A percentile compares a stretch with the other conserved stretches of the same genome.
phyloP scores from a whole-genome alignment of 2,888 invertebrate species.

The Ophioninae sp. region DNA sequence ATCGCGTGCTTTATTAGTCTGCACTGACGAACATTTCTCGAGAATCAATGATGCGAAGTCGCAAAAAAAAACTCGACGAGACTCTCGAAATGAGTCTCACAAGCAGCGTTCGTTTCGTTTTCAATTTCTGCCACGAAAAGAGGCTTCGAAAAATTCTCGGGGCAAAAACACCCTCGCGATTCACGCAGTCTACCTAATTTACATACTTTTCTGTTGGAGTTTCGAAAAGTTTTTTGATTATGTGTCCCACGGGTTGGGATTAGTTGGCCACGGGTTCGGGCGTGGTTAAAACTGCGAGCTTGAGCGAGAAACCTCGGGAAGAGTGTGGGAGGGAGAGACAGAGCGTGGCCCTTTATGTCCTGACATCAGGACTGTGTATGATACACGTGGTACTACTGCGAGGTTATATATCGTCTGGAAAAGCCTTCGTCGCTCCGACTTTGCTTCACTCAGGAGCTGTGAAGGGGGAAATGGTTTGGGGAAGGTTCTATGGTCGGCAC shows the following conservation, averaged over 20 bases:
- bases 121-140: background rate
- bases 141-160: background rate
- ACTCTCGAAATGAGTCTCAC: background rate
- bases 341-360: constrained; percentile 1
- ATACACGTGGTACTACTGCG: constrained; percentile 1
- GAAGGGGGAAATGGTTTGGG: constrained; percentile 1
- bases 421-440: constrained; percentile 58
- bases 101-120: background rate
- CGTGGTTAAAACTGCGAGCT: background rate
- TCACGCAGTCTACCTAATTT: background rate
- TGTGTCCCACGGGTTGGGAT: constrained; percentile 10
- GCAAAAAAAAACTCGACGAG: background rate
- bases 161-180: background rate
- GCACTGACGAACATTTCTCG: background rate
- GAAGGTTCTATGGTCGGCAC: constrained; percentile 57
- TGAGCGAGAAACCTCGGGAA: background rate
- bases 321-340: background rate
- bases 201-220: constrained; percentile 1
- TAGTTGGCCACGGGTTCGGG: background rate
- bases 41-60: background rate
- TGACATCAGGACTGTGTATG: constrained; percentile 25
- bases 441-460: constrained; percentile 30
- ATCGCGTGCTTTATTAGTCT: too few species aligned
- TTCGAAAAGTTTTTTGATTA: constrained; percentile 20
- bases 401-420: constrained; percentile 34